Conservation (phyloP, 2,113 vertebrate species). For the Nestor notabilis region DNA sequence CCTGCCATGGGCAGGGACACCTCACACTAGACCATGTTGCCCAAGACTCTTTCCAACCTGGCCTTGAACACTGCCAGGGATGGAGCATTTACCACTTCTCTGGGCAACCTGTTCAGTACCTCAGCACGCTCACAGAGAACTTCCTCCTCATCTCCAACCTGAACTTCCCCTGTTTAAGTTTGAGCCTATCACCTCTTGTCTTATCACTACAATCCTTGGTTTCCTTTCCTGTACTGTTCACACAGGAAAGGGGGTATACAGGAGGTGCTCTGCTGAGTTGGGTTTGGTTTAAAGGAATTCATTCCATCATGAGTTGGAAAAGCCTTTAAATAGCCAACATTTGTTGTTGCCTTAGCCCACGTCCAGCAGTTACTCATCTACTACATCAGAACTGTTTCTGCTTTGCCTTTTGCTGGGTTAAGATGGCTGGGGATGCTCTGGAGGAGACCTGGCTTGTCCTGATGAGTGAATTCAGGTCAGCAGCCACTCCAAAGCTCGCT, state of each 20-base stretch:
- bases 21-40: no score
- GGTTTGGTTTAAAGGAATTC: not conserved
- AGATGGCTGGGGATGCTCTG: no score
- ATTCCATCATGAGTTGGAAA: not conserved
- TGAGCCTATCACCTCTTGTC: not conserved
- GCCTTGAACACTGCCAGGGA: not conserved
- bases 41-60: not conserved
- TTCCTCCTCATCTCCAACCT: not conserved
- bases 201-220: not conserved
- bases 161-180: not conserved
- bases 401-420: not conserved
- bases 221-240: not conserved
- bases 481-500: fast-evolving
- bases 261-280: not conserved
- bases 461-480: not conserved
- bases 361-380: fast-evolving
- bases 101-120: not conserved
- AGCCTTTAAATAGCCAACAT: not conserved
- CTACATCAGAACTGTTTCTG: not conserved
- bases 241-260: not conserved
- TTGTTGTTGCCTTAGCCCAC: not conserved
- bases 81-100: not conserved
- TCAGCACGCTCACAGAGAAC: not conserved
- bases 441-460: not conserved
- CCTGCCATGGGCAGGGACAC: no score